Percentiles rank a stretch among this genome's conserved stretches.
Evolutionary conservation across 1,140 invertebrate species (phyloP).

Genomic region (Drosophila chauvacae): DNA sequence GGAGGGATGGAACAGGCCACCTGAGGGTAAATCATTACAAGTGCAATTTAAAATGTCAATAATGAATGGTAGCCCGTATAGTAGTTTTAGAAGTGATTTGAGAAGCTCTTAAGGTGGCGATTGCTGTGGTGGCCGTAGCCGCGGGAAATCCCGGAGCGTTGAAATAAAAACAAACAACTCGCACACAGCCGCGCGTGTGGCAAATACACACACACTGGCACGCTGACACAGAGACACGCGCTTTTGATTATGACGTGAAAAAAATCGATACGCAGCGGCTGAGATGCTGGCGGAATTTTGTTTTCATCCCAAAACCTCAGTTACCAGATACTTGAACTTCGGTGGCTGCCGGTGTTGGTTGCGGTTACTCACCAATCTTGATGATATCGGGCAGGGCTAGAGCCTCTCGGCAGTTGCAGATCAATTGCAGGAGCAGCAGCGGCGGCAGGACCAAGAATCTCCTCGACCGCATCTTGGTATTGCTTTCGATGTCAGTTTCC

Average conservation of each 20-base stretch:
- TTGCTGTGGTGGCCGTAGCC: not conserved
- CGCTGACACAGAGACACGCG: slow-evolving; percentile 50
- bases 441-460: slow-evolving; percentile 35
- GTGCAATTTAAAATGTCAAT: not conserved
- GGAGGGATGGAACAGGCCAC: slow-evolving; percentile 93
- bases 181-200: slow-evolving; percentile 4
- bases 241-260: slow-evolving; percentile 70
- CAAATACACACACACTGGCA: slow-evolving; percentile 35
- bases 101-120: not conserved
- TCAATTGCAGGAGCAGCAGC: slow-evolving; percentile 52
- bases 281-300: slow-evolving; percentile 40
- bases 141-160: slow-evolving; percentile 1
- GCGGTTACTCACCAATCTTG: slow-evolving; percentile 72
- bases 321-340: not conserved
- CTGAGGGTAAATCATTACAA: slow-evolving; percentile 84
- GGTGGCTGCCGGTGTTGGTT: not conserved
- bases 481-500: slow-evolving; percentile 12
- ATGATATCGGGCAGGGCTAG: slow-evolving; percentile 74
- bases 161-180: slow-evolving; percentile 56
- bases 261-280: slow-evolving; percentile 69
- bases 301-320: slow-evolving; percentile 1
- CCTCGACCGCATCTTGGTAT: slow-evolving; percentile 43
- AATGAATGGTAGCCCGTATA: not conserved
- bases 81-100: too few species aligned
- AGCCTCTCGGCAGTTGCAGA: slow-evolving; percentile 21